Evolutionary conservation across 2,797 vertebrate species (phyloP).

Genomic region (Phalanger gymnotis): DNA sequence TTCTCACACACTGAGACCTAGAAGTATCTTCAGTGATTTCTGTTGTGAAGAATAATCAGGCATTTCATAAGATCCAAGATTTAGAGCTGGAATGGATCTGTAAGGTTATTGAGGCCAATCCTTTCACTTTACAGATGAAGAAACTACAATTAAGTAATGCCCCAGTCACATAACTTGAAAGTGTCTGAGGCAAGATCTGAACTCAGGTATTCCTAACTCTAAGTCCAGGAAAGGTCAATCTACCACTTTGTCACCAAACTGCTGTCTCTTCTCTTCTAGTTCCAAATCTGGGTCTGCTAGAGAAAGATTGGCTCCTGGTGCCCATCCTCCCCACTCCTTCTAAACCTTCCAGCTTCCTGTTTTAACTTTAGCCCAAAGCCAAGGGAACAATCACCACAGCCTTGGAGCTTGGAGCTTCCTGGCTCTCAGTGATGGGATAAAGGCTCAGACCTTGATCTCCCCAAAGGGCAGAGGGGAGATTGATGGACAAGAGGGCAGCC

Average conservation of each 20-base stretch:
- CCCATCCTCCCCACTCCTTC: neutral
- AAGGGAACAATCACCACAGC: neutral
- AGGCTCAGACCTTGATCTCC: neutral
- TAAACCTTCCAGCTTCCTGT: neutral
- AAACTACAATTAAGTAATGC: neutral
- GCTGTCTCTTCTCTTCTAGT: neutral
- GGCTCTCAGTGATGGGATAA: neutral
- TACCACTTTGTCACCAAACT: neutral
- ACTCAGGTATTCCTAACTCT: neutral
- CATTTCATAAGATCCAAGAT: neutral
- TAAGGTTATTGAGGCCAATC: neutral
- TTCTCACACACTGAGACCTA: neutral
- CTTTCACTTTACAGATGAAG: neutral
- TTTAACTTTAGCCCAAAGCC: neutral
- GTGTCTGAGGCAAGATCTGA: neutral
- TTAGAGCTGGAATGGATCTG: neutral
- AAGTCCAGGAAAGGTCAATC: neutral
- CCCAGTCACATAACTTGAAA: neutral
- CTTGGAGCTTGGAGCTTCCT: neutral
- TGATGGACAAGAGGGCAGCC: neutral
- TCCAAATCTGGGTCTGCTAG: neutral
- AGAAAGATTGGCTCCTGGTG: neutral
- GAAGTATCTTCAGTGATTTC: neutral
- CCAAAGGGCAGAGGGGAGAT: neutral
- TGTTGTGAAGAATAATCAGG: neutral